Conservation (phyloP, 1,140 invertebrate species). For the Palaemon carinicauda region DNA sequence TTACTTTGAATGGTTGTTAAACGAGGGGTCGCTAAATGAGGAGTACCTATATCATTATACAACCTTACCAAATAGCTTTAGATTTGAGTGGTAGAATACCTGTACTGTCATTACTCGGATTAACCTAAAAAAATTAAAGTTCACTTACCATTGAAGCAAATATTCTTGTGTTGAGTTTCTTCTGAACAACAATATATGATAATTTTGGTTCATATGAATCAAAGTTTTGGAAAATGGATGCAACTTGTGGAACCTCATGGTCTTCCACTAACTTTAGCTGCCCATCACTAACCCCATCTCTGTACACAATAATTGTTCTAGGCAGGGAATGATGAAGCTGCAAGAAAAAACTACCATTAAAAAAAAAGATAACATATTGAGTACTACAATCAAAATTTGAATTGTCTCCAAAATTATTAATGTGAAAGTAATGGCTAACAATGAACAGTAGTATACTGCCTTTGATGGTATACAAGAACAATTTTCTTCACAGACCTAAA, state of each 20-base stretch:
- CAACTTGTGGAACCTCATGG: conserved; percentile 83
- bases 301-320: conserved; percentile 83
- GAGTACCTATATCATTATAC: no score
- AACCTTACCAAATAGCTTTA: no score
- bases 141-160: conserved; percentile 67
- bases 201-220: conserved; percentile 74
- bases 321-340: conserved; percentile 66
- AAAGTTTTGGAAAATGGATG: conserved; percentile 69
- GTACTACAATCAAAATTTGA: no score
- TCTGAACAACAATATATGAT: conserved; percentile 86
- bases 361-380: no score
- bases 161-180: conserved; percentile 86
- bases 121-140: background rate
- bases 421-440: no score
- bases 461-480: no score
- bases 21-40: no score
- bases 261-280: conserved; percentile 75
- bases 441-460: no score
- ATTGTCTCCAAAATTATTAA: no score
- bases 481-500: no score
- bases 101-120: background rate
- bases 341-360: background rate
- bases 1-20: no score
- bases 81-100: no score
- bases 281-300: conserved; percentile 93